Percentiles rank a stretch among this genome's conserved stretches.
Evolutionary conservation across 1,140 invertebrate genomes (phyloP).

Genomic region (Magallana angulata): DNA sequence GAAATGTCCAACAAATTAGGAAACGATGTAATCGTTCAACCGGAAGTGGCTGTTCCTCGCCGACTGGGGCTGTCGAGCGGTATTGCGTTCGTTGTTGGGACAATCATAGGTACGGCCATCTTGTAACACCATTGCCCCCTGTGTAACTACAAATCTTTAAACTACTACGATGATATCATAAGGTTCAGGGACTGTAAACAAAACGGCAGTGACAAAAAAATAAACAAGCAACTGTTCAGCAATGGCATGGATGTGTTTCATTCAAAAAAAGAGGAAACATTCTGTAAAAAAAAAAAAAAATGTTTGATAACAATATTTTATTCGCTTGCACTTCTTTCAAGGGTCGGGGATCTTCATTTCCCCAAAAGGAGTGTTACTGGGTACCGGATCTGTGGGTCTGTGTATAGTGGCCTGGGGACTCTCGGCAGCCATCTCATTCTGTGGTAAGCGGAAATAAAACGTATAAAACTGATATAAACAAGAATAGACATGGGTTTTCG

Average conservation of each 20-base stretch:
- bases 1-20: neutral
- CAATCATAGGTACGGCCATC: slow-evolving; percentile 65
- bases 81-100: slow-evolving; percentile 64
- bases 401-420: slow-evolving; percentile 88
- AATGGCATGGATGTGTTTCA: no score
- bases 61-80: slow-evolving; percentile 41
- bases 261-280: no score
- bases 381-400: slow-evolving; percentile 89
- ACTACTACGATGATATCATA: no score
- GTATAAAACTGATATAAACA: no score
- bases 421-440: slow-evolving; percentile 82
- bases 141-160: no score
- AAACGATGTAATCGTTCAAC: neutral
- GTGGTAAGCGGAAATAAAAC: slow-evolving; percentile 35
- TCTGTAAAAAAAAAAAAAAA: no score
- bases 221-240: no score
- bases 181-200: no score
- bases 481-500: neutral
- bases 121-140: no score
- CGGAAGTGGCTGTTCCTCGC: slow-evolving; percentile 12
- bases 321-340: slow-evolving; percentile 16
- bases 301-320: no score
- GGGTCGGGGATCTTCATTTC: slow-evolving; percentile 97
- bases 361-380: slow-evolving; percentile 90
- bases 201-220: no score